Base-by-base conservation (phyloP, 2,888 invertebrate species). In the Hetaerina titia region DNA sequence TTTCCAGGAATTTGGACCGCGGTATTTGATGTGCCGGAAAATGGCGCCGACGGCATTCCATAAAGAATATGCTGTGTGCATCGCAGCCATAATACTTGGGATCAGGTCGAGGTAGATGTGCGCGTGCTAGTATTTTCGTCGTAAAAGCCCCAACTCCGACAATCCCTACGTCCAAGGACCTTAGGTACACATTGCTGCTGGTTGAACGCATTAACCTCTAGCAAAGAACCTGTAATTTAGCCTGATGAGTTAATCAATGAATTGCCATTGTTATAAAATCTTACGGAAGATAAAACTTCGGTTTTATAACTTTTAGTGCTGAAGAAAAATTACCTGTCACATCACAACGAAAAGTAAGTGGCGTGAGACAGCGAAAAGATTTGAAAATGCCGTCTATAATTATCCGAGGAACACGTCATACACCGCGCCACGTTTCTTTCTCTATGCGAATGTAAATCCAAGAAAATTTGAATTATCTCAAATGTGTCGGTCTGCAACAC, bases 1-100 rank as follows among this genome's bases (percentile, higher is more conserved):
- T 81, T 81, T 81, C 81, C 81, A n/a, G 81, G 81, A 81, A 81
- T 81, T 31, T 31, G 81, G 81, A 31, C 81, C 81, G 31, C 31
- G 8, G 81, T 31, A n/a, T 81, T 81, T 31, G 81, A 81, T 31
- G 81, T 81, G 81, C 81, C 25, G 81, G 81, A 31, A 81, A 31
- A 81, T 81, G 81, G 81, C 81, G 81, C 81, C 81, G 13, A 31
- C 81, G 81, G 81, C 31, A 81, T 81, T 25, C 31, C 81, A 31
- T 31, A 6, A 9, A 81, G 81, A 81, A 15, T 5, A 15, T 15
- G 31, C 31, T 15, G 31, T 25, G 81, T 81, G 81, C 81, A 31
- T 81, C 9, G 31, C 81, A 31, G 2, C 25, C 81, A 31, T 74
- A 31, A 31, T 25, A 81, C 81, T 81, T 45, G 25, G 81, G 25